phyloP scores from a whole-genome alignment of 2,888 invertebrate genomes.

The Flexamia atlantica region DNA sequence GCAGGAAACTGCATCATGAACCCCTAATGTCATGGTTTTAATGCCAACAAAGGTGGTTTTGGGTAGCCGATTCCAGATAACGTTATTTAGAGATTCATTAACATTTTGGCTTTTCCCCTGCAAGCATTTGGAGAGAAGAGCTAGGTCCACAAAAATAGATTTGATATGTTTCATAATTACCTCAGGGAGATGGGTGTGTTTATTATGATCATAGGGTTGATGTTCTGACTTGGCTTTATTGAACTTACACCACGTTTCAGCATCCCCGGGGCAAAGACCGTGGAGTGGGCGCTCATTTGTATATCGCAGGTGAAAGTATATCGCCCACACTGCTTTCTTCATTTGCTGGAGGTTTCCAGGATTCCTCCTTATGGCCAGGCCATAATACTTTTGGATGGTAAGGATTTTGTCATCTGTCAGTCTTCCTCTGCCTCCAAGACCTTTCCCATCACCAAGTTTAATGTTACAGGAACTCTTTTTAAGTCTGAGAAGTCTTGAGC shows the following conservation, averaged over 20 bases:
- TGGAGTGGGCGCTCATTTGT: constrained; percentile 34
- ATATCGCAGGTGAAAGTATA: background rate
- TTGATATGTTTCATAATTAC: background rate
- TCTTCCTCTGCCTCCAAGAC: constrained; percentile 10
- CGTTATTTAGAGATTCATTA: constrained; percentile 29
- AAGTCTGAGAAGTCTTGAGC: constrained; percentile 4
- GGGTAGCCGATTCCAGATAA: constrained; percentile 37
- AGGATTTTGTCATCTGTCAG: constrained; percentile 11
- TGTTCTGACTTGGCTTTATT: background rate
- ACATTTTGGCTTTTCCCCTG: constrained; percentile 44
- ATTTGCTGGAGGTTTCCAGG: background rate
- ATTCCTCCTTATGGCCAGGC: constrained; percentile 29
- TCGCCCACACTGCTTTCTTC: constrained; percentile 23
- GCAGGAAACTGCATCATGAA: constrained; percentile 42
- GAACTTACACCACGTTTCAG: constrained; percentile 36
- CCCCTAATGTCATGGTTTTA: background rate
- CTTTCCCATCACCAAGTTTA: constrained; percentile 31
- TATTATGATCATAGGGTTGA: constrained; percentile 2
- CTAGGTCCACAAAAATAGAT: background rate
- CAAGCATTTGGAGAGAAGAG: background rate
- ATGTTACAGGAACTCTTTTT: background rate
- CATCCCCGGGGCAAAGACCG: background rate
- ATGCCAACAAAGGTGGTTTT: constrained; percentile 42
- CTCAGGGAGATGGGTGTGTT: constrained; percentile 2
- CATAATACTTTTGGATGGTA: constrained; percentile 33